Conservation (phyloP, 2,113 vertebrate genomes). For the Apistogramma diplotaenia region DNA sequence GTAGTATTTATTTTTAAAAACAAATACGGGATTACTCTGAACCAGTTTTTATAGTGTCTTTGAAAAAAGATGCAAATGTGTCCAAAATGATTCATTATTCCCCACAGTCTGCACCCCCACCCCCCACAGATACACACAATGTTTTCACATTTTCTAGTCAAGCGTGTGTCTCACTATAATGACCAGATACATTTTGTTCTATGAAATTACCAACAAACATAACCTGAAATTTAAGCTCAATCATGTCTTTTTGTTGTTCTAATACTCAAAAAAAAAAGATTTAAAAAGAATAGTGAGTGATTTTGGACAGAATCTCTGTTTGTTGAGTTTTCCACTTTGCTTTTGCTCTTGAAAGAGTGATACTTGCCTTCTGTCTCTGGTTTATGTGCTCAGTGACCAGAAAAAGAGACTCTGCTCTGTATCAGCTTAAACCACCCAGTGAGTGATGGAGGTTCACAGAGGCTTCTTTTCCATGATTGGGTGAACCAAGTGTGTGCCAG, state of each 20-base stretch:
- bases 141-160: neutral
- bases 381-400: slow-evolving; percentile 17
- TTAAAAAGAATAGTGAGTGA: neutral
- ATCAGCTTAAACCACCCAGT: neutral
- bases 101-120: neutral
- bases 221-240: neutral
- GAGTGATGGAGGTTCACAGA: no score
- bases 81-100: neutral
- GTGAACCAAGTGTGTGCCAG: neutral
- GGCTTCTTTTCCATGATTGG: neutral
- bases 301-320: neutral
- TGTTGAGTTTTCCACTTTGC: neutral
- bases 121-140: no score
- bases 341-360: neutral
- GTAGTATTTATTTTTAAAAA: neutral
- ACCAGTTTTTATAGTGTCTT: neutral
- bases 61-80: neutral
- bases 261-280: neutral
- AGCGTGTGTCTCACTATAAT: neutral
- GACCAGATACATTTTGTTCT: neutral
- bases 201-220: neutral
- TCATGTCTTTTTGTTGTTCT: neutral
- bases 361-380: slow-evolving; percentile 4
- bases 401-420: neutral
- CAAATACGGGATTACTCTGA: neutral